These are phyloP conservation scores for Maniola hyperantus DNA, from an alignment of 2,888 invertebrate species.

Conservation along the genomic window DNA sequence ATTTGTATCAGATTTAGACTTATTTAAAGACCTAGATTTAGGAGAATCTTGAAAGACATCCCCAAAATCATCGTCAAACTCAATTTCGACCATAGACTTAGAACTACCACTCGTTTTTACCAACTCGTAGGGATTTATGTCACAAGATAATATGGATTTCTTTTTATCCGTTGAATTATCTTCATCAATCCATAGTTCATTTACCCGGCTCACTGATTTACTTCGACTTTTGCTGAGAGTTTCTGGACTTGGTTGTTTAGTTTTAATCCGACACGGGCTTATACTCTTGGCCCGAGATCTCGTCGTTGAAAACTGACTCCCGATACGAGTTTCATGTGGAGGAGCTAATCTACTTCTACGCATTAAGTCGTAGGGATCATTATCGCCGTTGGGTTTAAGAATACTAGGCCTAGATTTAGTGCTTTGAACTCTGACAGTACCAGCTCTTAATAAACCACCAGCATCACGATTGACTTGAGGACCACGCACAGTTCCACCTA, in stretches of 20 bases:
- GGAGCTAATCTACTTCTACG: constrained; percentile 88
- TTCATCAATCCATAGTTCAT: constrained; percentile 76
- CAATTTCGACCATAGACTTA: constrained; percentile 76
- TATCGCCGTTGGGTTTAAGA: constrained; percentile 81
- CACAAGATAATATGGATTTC: constrained; percentile 91
- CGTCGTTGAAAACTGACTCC: constrained; percentile 77
- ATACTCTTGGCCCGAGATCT: constrained; percentile 81
- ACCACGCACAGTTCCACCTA: constrained; percentile 85
- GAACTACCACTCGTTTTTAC: constrained; percentile 82
- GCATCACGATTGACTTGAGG: constrained; percentile 72
- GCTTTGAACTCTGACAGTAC: constrained; percentile 85
- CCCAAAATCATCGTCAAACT: constrained; percentile 79
- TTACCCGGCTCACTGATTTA: constrained; percentile 76
- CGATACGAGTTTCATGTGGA: constrained; percentile 81
- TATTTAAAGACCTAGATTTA: constrained; percentile 58
- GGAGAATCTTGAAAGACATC: constrained; percentile 68
- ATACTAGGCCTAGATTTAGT: constrained; percentile 85
- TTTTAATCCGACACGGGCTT: constrained; percentile 81
- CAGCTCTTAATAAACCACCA: constrained; percentile 80
- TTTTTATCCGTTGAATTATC: constrained; percentile 66
- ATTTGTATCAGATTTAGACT: constrained; percentile 74
- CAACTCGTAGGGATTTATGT: constrained; percentile 92
- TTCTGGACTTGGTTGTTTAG: constrained; percentile 76
- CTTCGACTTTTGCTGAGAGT: constrained; percentile 68
- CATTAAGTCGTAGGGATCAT: constrained; percentile 93